Percentiles rank a stretch among this genome's conserved stretches.
phyloP scores from a whole-genome alignment of 2,113 vertebrate genomes.

The Cryptotis parvus region DNA sequence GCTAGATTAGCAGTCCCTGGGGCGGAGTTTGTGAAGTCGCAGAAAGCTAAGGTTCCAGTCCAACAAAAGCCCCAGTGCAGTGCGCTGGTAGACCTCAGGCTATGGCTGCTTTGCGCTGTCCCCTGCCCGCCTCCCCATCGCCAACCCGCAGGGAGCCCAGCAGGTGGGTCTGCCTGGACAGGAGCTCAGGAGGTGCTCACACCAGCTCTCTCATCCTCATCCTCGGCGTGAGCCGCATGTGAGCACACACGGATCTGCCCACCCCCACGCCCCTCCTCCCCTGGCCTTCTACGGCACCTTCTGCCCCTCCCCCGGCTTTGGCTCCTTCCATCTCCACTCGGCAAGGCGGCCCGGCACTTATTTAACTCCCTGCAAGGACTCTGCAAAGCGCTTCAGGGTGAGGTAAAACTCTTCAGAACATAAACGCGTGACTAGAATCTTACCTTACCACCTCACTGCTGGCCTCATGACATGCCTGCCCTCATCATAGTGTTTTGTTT shows the following conservation, averaged over 20 bases:
- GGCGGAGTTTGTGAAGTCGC: too few relatives aligned
- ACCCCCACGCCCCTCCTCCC: neutral
- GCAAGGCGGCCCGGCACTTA: too few relatives aligned
- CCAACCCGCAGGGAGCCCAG: neutral
- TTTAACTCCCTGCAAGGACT: too few relatives aligned
- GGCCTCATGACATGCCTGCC: too few relatives aligned
- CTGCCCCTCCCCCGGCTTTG: neutral
- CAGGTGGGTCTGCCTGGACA: neutral
- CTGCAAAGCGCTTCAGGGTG: neutral
- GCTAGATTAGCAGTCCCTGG: too few relatives aligned
- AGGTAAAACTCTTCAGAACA: neutral
- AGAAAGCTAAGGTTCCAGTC: too few relatives aligned
- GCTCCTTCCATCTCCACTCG: too few relatives aligned
- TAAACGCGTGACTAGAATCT: neutral
- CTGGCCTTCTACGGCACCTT: neutral
- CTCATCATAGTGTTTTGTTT: too few relatives aligned
- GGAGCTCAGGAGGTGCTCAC: neutral
- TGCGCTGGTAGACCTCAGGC: neutral
- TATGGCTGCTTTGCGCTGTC: too few relatives aligned
- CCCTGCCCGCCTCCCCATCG: neutral
- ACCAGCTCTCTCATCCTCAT: neutral
- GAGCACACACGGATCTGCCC: neutral
- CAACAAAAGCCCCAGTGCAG: too few relatives aligned
- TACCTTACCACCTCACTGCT: neutral
- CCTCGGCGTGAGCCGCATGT: neutral